phyloP scores from a whole-genome alignment of 2,888 invertebrate species.

The Ellobium chinense region DNA sequence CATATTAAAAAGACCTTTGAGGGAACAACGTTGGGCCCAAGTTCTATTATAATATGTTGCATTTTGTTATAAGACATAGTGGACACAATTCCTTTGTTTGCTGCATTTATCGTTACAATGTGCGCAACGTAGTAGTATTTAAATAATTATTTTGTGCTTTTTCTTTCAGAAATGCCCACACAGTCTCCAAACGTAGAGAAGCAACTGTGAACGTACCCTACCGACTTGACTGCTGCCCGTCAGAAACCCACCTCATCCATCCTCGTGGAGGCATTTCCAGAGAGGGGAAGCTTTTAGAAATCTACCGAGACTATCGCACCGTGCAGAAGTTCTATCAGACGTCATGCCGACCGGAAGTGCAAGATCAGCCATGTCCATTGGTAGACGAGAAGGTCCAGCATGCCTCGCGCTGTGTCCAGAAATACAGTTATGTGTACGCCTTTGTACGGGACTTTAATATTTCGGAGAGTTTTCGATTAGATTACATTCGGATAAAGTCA shows the following conservation, averaged over 20 bases:
- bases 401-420: conserved; percentile 89
- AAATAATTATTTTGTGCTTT: no score
- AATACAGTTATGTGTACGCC: conserved; percentile 91
- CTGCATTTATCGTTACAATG: no score
- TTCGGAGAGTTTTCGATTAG: conserved; percentile 85
- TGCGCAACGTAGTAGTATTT: no score
- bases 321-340: conserved; percentile 86
- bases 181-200: conserved; percentile 52
- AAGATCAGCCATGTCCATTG: conserved; percentile 87
- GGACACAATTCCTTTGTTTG: no score
- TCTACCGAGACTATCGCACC: conserved; percentile 85
- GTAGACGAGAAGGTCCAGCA: conserved; percentile 85
- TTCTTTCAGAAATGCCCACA: conserved; percentile 53
- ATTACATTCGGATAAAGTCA: conserved; percentile 89
- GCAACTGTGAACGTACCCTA: conserved; percentile 35
- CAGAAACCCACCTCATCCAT: conserved; percentile 87
- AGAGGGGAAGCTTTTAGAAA: conserved; percentile 83
- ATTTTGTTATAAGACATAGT: no score
- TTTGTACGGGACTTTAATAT: conserved; percentile 85
- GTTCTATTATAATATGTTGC: no score
- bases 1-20: no score
- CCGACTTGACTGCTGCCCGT: conserved; percentile 87
- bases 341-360: conserved; percentile 86
- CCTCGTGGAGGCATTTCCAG: conserved; percentile 88
- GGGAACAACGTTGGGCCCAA: no score